A percentile compares a stretch with the other conserved stretches of the same genome.
Evolutionary conservation across 2,797 vertebrate species (phyloP).

Genomic region (Galaxias olidus): DNA sequence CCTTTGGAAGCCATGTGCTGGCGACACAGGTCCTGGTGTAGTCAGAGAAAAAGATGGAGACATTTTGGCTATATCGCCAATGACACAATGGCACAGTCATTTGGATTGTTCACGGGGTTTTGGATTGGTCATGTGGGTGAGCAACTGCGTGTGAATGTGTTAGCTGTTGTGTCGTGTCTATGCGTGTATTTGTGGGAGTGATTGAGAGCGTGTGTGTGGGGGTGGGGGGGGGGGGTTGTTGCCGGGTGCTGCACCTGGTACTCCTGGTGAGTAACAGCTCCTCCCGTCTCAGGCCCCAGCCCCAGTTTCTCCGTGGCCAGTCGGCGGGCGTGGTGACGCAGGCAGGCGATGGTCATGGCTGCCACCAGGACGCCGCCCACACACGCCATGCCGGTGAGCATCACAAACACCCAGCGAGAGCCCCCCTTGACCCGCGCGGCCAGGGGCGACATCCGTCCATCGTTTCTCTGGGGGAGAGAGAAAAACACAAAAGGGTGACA

Average conservation of each 20-base stretch:
- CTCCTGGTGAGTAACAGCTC: constrained; percentile 86
- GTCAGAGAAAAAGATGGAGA: too few species aligned
- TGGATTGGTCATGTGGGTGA: too few species aligned
- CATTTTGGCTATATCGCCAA: too few species aligned
- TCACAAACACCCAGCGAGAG: constrained; percentile 84
- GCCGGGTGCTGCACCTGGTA: constrained; percentile 82
- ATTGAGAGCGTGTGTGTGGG: not conserved
- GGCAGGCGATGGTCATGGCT: constrained; percentile 78
- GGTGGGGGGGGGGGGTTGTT: not conserved
- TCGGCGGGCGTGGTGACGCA: constrained; percentile 85
- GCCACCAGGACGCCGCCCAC: constrained; percentile 84
- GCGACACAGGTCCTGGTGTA: constrained; percentile 90
- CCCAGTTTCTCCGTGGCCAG: constrained; percentile 87
- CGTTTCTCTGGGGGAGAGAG: constrained; percentile 70
- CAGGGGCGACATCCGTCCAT: constrained; percentile 68
- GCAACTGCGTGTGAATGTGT: too few species aligned
- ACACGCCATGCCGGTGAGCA: constrained; percentile 84
- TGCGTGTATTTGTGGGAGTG: not conserved
- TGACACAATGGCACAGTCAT: too few species aligned
- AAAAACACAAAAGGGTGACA: not conserved
- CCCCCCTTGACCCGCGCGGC: constrained; percentile 67
- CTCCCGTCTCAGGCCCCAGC: constrained; percentile 84
- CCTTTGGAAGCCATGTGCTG: constrained; percentile 97
- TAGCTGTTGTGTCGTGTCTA: too few species aligned
- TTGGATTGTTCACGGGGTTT: too few species aligned